Base-by-base conservation (phyloP, 1,140 invertebrate genomes). In the Spodoptera frugiperda region DNA sequence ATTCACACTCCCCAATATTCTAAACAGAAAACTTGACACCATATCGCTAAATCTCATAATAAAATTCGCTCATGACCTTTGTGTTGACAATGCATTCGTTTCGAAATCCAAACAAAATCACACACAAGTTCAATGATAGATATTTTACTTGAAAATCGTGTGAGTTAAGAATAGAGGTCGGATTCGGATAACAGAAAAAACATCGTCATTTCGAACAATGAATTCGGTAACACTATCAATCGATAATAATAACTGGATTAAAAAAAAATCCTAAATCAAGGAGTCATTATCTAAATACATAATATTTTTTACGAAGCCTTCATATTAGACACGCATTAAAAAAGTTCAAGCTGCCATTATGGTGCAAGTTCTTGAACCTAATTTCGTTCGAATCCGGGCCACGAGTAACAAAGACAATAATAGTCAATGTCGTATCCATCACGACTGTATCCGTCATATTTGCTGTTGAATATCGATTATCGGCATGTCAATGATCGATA, bases 301-400 rank as follows among this genome's bases (percentile, higher is more conserved):
- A 67, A 67, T 15, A 3, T 55, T 68, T 78, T 78, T 61, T 71
- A 54, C 55, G 12, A 33, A 76, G 67, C 57, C 57, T 53, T 76
- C 74, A 57, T 65, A n/a, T 65, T 65, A 72, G 78, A 74, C 55
- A 76, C 74, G 78, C 78, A 57, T 76, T 67, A 67, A 76, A 79
- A 79, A 75, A 79, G 68, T 73, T 55, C 12, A 78, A 54, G 17
- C 61, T 46, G 21, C 68, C 33, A 74, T 75, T 70, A 74, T 80
- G 61, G 51, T 70, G 49, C 63, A 30, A 81, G 84, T 79, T 81
- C 84, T 89, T 88, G 87, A 87, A 86, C 83, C 82, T 82, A 90
- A 88, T 89, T 89, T 87, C 82, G 78, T 70, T 79, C 74, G 84
- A 89, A 91, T 91, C 86, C 89, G 87, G 89, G 85, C 82, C 88